Base-by-base conservation (phyloP, 2,888 invertebrate species). In the Fissipunctia ypsillon region DNA sequence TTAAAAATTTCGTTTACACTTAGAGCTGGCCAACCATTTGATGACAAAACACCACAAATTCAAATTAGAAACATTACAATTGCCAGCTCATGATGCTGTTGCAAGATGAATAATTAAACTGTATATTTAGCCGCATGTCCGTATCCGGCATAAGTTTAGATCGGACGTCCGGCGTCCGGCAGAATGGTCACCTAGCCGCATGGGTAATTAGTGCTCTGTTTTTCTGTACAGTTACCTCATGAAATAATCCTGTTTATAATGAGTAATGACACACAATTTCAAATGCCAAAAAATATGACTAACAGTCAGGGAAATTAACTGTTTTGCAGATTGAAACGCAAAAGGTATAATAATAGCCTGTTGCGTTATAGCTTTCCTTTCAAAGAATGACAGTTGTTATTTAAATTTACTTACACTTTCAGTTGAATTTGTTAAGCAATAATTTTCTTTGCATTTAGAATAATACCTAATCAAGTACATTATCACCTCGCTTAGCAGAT, bases 81-180 rank as follows among this genome's bases (percentile, higher is more conserved):
- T 56, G 48, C 43, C 50, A 59, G 31, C 52, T 69, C 70, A 76
- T 76, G 65, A 76, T 76, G 66, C 22, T 57, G 52, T 41, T 69
- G 43, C 41, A 69, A 80, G 76, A 77, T 86, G 63, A 80, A 84
- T 84, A 80, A 85, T 86, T 84, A 69, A 64, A 71, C 65, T 45
- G 64, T 63, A 73, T 73, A 79, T 81, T 84, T 76, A 69, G 70
- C 83, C 76, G n/a, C 74, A 82, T 72, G 71, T 67, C 76, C 67
- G 72, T 70, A 76, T 82, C 82, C 87, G 82, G 75, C 59, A 76
- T 84, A 84, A 68, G 79, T 87, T 82, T 77, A 70, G 71, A 68
- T 71, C 82, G 85, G 87, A 84, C 12, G 54, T 84, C 87, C 85
- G 73, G 69, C 16, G n/a, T 73, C 85, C 82, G 84, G 79, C 54